Evolutionary conservation across 2,113 vertebrate species (phyloP).

Genomic region (Dendrocopos noguchii): DNA sequence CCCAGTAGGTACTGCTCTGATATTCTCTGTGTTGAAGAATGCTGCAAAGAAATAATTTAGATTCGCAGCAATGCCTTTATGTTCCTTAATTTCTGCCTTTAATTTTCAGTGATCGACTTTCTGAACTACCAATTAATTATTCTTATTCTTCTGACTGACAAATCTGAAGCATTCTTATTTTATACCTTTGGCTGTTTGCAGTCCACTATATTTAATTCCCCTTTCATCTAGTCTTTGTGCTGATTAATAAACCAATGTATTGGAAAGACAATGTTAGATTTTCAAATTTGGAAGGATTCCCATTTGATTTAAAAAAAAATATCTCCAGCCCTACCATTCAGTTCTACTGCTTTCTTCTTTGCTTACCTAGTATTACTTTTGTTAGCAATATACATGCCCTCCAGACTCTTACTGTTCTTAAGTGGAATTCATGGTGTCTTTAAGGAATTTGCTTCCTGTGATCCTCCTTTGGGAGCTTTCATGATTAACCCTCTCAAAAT

Average conservation of each 20-base stretch:
- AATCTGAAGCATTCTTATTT: background rate
- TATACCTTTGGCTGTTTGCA: background rate
- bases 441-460: background rate
- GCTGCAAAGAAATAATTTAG: slow-evolving; percentile 26
- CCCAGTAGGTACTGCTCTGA: slow-evolving; percentile 46
- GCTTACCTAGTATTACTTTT: background rate
- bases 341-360: background rate
- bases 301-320: background rate
- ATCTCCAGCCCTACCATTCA: background rate
- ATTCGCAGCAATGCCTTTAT: slow-evolving; percentile 37
- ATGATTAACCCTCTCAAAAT: background rate
- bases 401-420: background rate
- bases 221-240: background rate
- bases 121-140: background rate
- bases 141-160: background rate
- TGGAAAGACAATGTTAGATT: background rate
- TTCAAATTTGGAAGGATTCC: background rate
- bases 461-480: background rate
- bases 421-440: background rate
- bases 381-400: background rate
- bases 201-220: background rate
- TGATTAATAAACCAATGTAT: background rate
- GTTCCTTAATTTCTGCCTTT: slow-evolving; percentile 38
- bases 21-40: background rate
- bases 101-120: background rate